These are phyloP conservation scores for Lucilia cuprina DNA, from an alignment of 1,140 invertebrate species.

Conservation along the genomic window DNA sequence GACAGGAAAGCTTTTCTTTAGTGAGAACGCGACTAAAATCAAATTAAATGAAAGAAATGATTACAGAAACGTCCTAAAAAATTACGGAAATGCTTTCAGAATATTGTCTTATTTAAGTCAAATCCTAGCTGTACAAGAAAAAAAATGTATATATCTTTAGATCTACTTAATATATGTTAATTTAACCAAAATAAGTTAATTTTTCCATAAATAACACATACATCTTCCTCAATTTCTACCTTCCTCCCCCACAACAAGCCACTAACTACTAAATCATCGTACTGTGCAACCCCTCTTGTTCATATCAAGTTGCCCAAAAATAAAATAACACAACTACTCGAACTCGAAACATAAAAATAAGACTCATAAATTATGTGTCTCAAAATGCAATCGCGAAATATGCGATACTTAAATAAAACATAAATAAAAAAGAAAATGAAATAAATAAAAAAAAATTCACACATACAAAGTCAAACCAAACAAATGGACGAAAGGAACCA, in stretches of 20 bases:
- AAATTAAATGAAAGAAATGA: no score
- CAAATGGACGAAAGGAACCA: not conserved
- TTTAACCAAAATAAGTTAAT: no score
- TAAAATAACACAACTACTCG: not conserved
- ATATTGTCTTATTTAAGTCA: no score
- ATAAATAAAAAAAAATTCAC: not conserved
- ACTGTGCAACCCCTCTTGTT: not conserved
- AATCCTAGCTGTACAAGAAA: no score
- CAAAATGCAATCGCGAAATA: conserved; percentile 11
- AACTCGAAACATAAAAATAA: not conserved
- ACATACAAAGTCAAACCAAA: not conserved
- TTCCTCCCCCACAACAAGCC: not conserved
- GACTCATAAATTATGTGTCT: conserved; percentile 1
- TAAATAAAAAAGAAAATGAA: not conserved
- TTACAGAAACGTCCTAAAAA: no score
- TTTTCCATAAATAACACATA: no score
- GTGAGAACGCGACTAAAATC: no score
- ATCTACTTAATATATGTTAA: no score
- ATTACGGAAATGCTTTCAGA: no score
- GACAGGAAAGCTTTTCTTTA: no score
- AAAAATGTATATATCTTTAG: no score
- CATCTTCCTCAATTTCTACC: no score
- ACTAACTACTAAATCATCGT: not conserved
- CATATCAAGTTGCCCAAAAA: not conserved
- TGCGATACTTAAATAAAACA: not conserved